Evolutionary conservation across 2,113 vertebrate species (phyloP).

Genomic region (Labeo rohita): DNA sequence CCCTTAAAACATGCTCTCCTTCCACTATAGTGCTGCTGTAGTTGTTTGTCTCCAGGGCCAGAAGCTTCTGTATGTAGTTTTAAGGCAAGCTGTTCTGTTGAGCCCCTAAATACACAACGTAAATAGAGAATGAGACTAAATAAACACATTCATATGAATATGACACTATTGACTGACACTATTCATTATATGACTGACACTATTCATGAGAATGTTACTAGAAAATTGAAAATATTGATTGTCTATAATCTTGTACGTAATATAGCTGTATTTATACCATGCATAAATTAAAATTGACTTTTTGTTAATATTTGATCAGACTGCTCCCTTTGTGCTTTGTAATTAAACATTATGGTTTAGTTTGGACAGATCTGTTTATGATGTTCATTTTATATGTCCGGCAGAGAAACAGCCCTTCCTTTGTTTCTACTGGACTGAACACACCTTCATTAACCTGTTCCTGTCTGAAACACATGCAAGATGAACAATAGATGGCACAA

Average conservation of each 20-base stretch:
- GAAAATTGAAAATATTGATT: background rate
- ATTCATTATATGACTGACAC: too few species aligned
- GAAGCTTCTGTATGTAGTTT: constrained; percentile 83
- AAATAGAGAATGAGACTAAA: background rate
- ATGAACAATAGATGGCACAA: background rate
- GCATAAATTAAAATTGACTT: too few species aligned
- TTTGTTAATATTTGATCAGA: background rate
- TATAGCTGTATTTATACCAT: too few species aligned
- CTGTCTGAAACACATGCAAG: constrained; percentile 76
- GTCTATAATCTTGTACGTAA: constrained; percentile 76
- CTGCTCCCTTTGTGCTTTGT: background rate
- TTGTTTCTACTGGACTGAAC: constrained; percentile 83
- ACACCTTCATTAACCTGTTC: constrained; percentile 81
- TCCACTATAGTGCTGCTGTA: constrained; percentile 83
- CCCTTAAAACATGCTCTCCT: too few species aligned
- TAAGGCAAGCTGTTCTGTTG: constrained; percentile 84
- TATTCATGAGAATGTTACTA: background rate
- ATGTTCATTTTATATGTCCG: constrained; percentile 88
- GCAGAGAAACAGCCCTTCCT: constrained; percentile 77
- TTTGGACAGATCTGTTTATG: background rate
- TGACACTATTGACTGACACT: background rate
- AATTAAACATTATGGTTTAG: background rate
- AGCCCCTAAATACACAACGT: constrained; percentile 91
- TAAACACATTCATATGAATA: background rate
- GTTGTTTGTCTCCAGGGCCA: constrained; percentile 84